Evolutionary conservation across 1,140 invertebrate genomes (phyloP).

Genomic region (Radopholus similis): DNA sequence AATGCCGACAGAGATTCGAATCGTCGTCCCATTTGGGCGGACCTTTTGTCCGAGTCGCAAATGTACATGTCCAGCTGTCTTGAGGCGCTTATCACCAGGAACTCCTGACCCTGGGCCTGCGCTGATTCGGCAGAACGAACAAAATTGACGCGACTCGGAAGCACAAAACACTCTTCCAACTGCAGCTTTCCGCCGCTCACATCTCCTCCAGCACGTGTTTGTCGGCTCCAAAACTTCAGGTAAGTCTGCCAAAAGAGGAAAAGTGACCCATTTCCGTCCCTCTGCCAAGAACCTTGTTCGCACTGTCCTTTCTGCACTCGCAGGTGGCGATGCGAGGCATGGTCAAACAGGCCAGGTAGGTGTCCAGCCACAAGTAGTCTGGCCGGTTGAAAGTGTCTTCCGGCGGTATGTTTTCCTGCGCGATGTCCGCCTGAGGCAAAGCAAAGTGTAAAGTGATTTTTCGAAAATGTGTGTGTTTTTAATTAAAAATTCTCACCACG

Average conservation of each 20-base stretch:
- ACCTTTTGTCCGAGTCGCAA: neutral
- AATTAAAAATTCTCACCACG: slow-evolving; percentile 20
- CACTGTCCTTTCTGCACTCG: slow-evolving; percentile 15
- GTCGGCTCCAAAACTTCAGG: slow-evolving; percentile 30
- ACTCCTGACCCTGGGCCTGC: neutral
- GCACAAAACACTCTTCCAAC: slow-evolving; percentile 13
- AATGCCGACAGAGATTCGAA: neutral
- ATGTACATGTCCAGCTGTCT: slow-evolving; percentile 8
- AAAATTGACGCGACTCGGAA: neutral
- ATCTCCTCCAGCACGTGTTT: slow-evolving; percentile 5
- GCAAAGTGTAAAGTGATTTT: neutral
- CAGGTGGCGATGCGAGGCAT: slow-evolving; percentile 28
- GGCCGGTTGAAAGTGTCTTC: slow-evolving; percentile 28
- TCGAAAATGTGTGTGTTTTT: neutral
- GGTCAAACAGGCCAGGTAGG: slow-evolving; percentile 19
- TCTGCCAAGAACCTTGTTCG: slow-evolving; percentile 18
- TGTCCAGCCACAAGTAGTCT: slow-evolving; percentile 28
- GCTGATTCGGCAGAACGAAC: slow-evolving; percentile 14
- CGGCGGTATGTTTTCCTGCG: slow-evolving; percentile 34
- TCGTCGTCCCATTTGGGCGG: neutral
- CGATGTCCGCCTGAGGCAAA: slow-evolving; percentile 30
- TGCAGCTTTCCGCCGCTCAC: slow-evolving; percentile 6
- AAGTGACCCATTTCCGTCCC: neutral
- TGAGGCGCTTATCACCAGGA: slow-evolving; percentile 5
- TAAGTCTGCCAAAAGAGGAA: slow-evolving; percentile 9